Conservation (phyloP, 2,888 invertebrate genomes). For the Seira musarum region DNA sequence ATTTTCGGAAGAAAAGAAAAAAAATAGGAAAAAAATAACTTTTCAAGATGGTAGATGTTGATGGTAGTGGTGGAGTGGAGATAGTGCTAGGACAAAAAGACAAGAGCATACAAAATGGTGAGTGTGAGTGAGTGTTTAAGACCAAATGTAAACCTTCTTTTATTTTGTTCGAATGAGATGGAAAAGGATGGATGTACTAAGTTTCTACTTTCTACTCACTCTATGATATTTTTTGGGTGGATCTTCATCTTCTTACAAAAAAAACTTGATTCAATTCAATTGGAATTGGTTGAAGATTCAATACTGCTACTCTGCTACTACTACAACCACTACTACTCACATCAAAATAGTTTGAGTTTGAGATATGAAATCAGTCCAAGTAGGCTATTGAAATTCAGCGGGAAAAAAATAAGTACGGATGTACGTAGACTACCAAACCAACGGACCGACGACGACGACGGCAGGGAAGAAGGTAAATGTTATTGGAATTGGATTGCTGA, state of each 20-base stretch:
- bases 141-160: too few species aligned
- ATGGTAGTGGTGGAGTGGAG: too few species aligned
- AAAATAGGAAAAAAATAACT: too few species aligned
- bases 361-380: not conserved
- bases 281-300: not conserved
- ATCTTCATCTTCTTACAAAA: not conserved
- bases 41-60: too few species aligned
- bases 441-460: not conserved
- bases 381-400: not conserved
- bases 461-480: not conserved
- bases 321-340: too few species aligned
- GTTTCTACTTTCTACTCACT: not conserved
- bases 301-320: not conserved
- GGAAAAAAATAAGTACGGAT: not conserved
- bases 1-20: too few species aligned
- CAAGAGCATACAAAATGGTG: too few species aligned
- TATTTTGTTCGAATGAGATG: too few species aligned
- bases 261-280: not conserved
- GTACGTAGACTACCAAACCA: not conserved
- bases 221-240: too few species aligned
- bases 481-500: not conserved
- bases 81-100: too few species aligned
- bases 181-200: not conserved
- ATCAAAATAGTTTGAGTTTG: not conserved
- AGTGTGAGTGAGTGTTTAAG: too few species aligned